A percentile compares a stretch with the other conserved stretches of the same genome.
Conservation (phyloP, 2,888 invertebrate species). For the Ceratothoa steindachneri region DNA sequence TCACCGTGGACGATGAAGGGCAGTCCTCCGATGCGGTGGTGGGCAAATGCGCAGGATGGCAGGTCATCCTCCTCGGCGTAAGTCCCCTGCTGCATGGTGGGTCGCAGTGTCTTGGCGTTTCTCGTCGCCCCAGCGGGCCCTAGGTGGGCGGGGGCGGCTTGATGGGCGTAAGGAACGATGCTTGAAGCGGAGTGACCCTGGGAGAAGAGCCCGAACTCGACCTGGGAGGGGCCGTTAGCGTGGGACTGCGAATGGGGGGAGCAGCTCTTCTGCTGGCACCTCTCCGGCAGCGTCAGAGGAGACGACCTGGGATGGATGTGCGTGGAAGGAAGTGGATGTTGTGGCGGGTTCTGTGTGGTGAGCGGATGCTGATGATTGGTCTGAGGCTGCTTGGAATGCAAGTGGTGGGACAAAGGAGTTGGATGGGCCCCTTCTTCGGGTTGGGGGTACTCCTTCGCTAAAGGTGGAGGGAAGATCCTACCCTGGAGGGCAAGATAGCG, state of each 20-base stretch:
- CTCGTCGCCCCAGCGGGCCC: not conserved
- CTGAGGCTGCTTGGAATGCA: too few relatives aligned
- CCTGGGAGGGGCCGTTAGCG: not conserved
- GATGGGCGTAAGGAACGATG: not conserved
- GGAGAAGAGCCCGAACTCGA: not conserved
- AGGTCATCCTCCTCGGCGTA: conserved; percentile 40
- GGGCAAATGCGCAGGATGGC: conserved; percentile 44
- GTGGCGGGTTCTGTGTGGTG: not conserved
- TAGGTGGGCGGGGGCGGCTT: not conserved
- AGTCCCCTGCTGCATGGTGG: conserved; percentile 2
- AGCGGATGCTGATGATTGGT: not conserved
- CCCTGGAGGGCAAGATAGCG: not conserved
- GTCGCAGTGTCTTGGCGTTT: not conserved
- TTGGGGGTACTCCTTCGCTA: not conserved
- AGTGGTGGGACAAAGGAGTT: not conserved
- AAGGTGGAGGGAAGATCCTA: not conserved
- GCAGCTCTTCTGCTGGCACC: not conserved
- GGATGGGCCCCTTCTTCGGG: not conserved
- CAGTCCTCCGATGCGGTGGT: conserved; percentile 32
- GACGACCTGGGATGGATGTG: not conserved
- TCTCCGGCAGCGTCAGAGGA: not conserved
- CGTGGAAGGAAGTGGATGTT: not conserved
- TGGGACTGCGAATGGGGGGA: not conserved
- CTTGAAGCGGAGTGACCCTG: not conserved
- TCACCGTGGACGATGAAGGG: conserved; percentile 42